Evolutionary conservation across 2,888 invertebrate species (phyloP).

Genomic region (Brachylomia viminalis): DNA sequence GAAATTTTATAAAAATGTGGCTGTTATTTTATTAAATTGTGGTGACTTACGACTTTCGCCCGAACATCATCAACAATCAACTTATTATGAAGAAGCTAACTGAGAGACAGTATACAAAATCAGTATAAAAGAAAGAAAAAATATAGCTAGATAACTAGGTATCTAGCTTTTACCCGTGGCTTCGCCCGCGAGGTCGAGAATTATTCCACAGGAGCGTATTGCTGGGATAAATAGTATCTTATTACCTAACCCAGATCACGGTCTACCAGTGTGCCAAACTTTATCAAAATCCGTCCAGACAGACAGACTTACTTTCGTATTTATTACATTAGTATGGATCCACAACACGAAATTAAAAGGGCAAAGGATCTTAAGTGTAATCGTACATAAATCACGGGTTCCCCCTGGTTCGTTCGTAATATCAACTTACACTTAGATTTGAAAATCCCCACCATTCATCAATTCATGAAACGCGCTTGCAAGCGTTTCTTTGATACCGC

Average conservation of each 20-base stretch:
- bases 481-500: too few species aligned
- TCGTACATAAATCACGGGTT: too few species aligned
- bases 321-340: not conserved
- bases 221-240: not conserved
- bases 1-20: too few species aligned
- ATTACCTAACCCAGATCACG: not conserved
- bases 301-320: not conserved
- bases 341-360: not conserved
- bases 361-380: not conserved
- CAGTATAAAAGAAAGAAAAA: not conserved
- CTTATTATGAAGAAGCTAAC: not conserved
- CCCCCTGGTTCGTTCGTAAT: too few species aligned
- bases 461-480: too few species aligned
- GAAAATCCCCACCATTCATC: too few species aligned
- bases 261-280: not conserved
- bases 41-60: too few species aligned
- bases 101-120: too few species aligned
- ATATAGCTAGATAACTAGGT: not conserved
- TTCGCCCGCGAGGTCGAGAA: not conserved
- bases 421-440: too few species aligned
- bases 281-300: not conserved
- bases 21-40: too few species aligned
- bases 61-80: not conserved
- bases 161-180: not conserved
- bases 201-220: not conserved